phyloP scores from a whole-genome alignment of 2,113 vertebrate species.

The Hyperoodon ampullatus region DNA sequence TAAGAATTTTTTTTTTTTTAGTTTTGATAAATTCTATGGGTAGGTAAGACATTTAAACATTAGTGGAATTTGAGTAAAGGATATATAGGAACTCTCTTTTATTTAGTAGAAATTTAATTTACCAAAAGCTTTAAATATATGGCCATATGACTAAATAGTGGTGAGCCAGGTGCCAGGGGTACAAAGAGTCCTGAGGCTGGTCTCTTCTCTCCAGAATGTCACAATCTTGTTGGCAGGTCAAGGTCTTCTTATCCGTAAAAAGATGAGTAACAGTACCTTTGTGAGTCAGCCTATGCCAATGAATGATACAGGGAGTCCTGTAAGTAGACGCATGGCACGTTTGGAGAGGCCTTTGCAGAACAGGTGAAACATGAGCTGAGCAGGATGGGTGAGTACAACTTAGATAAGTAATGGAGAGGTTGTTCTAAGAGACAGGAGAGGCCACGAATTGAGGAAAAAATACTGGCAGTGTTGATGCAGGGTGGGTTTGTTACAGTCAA shows the following conservation, averaged over 20 bases:
- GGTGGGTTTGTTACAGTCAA: neutral
- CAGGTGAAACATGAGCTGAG: neutral
- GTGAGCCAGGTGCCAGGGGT: neutral
- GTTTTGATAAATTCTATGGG: slow-evolving; percentile 7
- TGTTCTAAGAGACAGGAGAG: neutral
- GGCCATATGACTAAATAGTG: neutral
- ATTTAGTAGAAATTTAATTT: slow-evolving; percentile 15
- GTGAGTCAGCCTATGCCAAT: neutral
- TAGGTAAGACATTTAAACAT: neutral
- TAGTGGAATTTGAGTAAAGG: neutral
- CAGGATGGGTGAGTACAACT: neutral
- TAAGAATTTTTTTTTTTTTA: neutral
- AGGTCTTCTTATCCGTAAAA: neutral
- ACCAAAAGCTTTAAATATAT: neutral
- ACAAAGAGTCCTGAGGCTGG: neutral
- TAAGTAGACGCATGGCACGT: neutral
- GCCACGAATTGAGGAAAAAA: neutral
- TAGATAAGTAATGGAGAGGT: neutral
- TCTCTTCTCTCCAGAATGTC: neutral
- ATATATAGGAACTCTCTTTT: neutral
- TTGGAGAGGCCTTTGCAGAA: neutral
- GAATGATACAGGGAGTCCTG: neutral
- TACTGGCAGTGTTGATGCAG: neutral
- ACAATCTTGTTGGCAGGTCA: neutral
- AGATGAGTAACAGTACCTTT: neutral